Base-by-base conservation (phyloP, 1,140 invertebrate species). In the Zaprionus capensis region DNA sequence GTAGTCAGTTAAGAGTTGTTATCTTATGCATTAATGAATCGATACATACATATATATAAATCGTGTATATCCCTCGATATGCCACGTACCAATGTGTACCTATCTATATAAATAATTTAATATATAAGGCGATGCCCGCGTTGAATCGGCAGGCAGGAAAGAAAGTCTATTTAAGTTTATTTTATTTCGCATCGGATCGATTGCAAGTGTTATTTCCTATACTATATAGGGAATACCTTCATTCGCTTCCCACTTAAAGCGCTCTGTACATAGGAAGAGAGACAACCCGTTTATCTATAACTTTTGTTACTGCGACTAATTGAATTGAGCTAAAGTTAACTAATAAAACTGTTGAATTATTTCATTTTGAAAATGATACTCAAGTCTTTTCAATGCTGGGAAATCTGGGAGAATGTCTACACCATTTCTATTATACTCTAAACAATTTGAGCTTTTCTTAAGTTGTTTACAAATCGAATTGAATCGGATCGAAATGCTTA, bases 1-100 rank as follows among this genome's bases (percentile, higher is more conserved):
- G 58, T 91, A 91, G 88, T 91, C 88, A 88, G 70, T 88, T 91
- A 91, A 91, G 84, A 63, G 74, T 91, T 91, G 87, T 88, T 88
- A 88, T 90, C 85, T 90, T 88, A 88, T 84, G 78, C 81, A 85
- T 88, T 90, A 88, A 90, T 71, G 63, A 67, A 76, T 65, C 71
- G 61, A 76, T 76, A 71, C 51, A 58, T 57, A 82, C 66, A 46
- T 31, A 68, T 22, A 31, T 31, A 44, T 34, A 49, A 55, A 59
- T 22, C 26, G 46, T 51, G 49, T 49, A 56, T 28, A 56, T 58
- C 67, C 24, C 67, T 56, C 24, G 56, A 41, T 55, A 70, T 65
- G 31, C 31, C 31, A 34, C 31, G 31, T 34, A 34, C 31, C 31
- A 34, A 34, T 9, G 31, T 34, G 62, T 56, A 55, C 34, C 63